phyloP scores from a whole-genome alignment of 2,888 invertebrate genomes.

The Drosophila subsilvestris region DNA sequence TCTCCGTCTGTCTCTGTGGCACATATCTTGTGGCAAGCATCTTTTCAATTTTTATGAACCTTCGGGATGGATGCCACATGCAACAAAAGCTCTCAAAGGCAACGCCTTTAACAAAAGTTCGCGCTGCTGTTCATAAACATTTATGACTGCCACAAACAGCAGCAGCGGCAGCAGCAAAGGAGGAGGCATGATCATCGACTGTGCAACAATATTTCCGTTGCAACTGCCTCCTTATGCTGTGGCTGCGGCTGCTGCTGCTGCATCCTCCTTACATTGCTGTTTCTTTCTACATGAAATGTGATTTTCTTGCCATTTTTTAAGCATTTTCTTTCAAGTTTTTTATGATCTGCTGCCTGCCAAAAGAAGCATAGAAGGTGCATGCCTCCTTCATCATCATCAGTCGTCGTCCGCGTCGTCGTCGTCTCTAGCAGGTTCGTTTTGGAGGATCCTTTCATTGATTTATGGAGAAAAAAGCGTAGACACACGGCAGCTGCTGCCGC shows the following conservation, averaged over 20 bases:
- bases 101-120: slow-evolving; percentile 76
- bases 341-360: slow-evolving; percentile 7
- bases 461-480: slow-evolving; percentile 72
- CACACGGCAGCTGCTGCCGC: slow-evolving; percentile 73
- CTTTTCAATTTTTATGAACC: slow-evolving; percentile 75
- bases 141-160: slow-evolving; percentile 67
- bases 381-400: slow-evolving; percentile 33
- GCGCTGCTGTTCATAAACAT: slow-evolving; percentile 79
- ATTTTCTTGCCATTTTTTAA: slow-evolving; percentile 31
- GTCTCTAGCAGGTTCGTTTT: slow-evolving; percentile 15
- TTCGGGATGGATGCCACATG: slow-evolving; percentile 47
- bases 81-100: slow-evolving; percentile 67
- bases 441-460: slow-evolving; percentile 56
- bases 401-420: slow-evolving; percentile 55
- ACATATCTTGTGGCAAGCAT: slow-evolving; percentile 68
- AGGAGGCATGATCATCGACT: slow-evolving; percentile 6
- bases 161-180: background rate
- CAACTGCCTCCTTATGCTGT: slow-evolving; percentile 35
- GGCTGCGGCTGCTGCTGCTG: slow-evolving; percentile 17
- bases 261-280: slow-evolving; percentile 13
- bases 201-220: slow-evolving; percentile 68
- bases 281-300: slow-evolving; percentile 23
- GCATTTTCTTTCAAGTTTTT: slow-evolving; percentile 13
- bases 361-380: slow-evolving; percentile 22
- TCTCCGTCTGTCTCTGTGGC: background rate